Base-by-base conservation (phyloP, 2,113 vertebrate genomes). In the Thinocorus orbignyianus region DNA sequence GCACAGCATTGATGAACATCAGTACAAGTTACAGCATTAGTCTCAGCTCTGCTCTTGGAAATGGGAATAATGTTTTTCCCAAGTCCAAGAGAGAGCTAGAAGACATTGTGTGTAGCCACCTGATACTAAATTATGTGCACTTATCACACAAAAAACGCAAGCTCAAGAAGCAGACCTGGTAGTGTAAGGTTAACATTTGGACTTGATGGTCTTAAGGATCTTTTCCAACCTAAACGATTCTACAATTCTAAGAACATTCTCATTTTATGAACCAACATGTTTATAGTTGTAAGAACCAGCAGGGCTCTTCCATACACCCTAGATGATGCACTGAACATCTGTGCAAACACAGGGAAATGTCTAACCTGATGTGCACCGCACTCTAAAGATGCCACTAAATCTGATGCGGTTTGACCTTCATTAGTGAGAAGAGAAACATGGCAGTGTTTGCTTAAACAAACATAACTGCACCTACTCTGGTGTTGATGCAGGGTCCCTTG, bases 211-310 rank as follows among this genome's bases (percentile, higher is more conserved):
- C 57, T 37, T 44, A 62, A 31, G 13, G 28, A 19, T 86, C 39
- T 86, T 91, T 82, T 72, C 48, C 57, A 68, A 37, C 16, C 19
- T 39, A 65, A 65, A 44, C 22, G 49, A 42, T 51, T 30, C 65
- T 62, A 4, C 9, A 26, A 66, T 35, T 39, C 28, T 24, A 65
- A 86, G 66, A 77, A 60, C 26, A 26, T 62, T 54, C 28, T 88
- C 26, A 33, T 55, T 84, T 68, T 86, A 74, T 0, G 0, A 73
- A 51, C 10, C 17, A 60, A 23, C 9, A 3, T 6, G 31, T 49
- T 74, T 33, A 7, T 31, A 31, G 41, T n/a, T 62, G 41, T 72
- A 35, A 76, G 78, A 55, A 52, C 44, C 48, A 78, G n/a, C 41
- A 46, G 39, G 46, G 28, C 42, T 79, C 37, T 91, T 72, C 42